Conservation (phyloP, 2,113 vertebrate genomes). For the Xenus cinereus region DNA sequence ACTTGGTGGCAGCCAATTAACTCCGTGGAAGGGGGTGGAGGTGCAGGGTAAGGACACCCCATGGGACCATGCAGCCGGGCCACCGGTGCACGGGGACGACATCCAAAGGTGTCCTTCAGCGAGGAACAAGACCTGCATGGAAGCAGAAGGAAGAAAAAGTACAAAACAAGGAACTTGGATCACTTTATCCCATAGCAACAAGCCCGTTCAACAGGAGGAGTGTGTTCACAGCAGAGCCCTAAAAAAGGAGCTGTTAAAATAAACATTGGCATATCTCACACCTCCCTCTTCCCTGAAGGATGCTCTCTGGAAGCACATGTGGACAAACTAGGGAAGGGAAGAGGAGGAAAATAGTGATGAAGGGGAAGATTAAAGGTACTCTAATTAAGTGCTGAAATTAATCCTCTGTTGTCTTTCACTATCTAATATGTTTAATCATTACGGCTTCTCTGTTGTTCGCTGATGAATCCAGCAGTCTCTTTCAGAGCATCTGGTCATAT, state of each 20-base stretch:
- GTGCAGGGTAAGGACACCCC: no score
- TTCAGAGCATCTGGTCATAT: background rate
- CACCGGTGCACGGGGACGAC: background rate
- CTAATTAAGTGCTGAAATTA: background rate
- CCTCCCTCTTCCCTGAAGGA: constrained; percentile 54
- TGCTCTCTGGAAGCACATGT: constrained; percentile 25
- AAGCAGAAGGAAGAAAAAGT: background rate
- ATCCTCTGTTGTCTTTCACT: background rate
- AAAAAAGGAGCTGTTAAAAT: constrained; percentile 70
- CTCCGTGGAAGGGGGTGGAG: background rate
- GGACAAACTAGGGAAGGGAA: background rate
- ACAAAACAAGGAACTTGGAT: background rate
- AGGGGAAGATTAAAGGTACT: background rate
- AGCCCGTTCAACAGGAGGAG: constrained; percentile 47
- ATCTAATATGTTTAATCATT: background rate
- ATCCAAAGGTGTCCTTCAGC: background rate
- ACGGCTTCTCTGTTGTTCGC: background rate
- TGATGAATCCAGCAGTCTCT: background rate
- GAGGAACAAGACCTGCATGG: background rate
- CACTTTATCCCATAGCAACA: constrained; percentile 59
- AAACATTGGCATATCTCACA: constrained; percentile 63
- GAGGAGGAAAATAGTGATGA: background rate
- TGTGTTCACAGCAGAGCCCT: constrained; percentile 35
- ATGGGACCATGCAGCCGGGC: fast-evolving
- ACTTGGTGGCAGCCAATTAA: background rate